Percentiles rank a stretch among this genome's conserved stretches.
Conservation (phyloP, 2,113 vertebrate species). For the Paracanthobrama guichenoti region DNA sequence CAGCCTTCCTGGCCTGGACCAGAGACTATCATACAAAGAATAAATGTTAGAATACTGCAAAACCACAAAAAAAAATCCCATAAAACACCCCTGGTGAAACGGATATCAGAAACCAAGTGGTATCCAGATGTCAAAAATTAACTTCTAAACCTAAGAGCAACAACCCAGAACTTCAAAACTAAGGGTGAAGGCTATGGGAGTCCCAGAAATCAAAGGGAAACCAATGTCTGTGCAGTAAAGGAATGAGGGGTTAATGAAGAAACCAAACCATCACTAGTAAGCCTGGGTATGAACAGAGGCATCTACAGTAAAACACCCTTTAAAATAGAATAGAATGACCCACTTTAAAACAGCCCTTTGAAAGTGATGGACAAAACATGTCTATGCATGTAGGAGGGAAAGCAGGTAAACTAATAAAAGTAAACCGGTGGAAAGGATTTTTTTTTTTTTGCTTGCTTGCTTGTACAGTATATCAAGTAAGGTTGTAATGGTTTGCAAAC, state of each 20-base stretch:
- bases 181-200: neutral
- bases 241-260: constrained; percentile 22
- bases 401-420: neutral
- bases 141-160: neutral
- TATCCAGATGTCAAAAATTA: neutral
- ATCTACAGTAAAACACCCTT: constrained; percentile 3
- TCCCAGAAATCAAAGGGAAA: neutral
- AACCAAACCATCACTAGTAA: constrained; percentile 27
- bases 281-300: neutral
- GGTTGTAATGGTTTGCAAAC: constrained; percentile 48
- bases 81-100: neutral
- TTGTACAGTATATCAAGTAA: constrained; percentile 37
- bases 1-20: constrained; percentile 95
- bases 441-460: constrained; percentile 1
- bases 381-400: neutral
- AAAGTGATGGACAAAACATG: constrained; percentile 32
- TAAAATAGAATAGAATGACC: neutral
- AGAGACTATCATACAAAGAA: constrained; percentile 79
- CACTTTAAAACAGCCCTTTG: neutral
- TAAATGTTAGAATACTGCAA: neutral
- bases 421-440: constrained; percentile 8
- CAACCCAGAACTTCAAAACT: constrained; percentile 2
- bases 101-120: neutral
- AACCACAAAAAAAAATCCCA: neutral
- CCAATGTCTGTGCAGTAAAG: neutral